These are phyloP conservation scores for Furnarius figulus DNA, from an alignment of 2,113 vertebrate genomes.

Conservation along the genomic window DNA sequence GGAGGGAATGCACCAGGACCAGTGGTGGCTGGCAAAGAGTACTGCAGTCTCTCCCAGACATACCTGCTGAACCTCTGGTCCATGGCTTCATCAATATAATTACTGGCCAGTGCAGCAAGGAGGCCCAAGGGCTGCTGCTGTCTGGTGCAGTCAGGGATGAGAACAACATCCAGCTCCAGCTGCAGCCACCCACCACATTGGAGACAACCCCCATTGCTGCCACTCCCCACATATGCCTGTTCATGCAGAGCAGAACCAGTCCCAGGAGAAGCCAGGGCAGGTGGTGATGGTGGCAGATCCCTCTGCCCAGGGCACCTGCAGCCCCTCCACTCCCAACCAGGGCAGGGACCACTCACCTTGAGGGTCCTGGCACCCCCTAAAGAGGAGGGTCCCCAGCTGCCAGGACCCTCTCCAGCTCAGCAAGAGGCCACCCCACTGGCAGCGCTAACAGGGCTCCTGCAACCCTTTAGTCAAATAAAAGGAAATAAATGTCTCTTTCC, in stretches of 20 bases:
- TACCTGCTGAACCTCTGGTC: background rate
- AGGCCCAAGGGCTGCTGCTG: background rate
- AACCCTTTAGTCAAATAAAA: background rate
- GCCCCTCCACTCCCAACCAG: background rate
- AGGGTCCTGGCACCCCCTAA: fast-evolving
- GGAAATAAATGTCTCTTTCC: too few species aligned
- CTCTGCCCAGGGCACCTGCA: background rate
- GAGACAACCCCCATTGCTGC: too few species aligned
- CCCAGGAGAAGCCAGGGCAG: background rate
- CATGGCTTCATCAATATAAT: too few species aligned
- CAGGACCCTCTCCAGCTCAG: background rate
- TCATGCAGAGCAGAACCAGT: too few species aligned
- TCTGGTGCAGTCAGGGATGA: background rate
- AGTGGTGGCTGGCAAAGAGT: too few species aligned
- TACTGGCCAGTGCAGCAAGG: too few species aligned
- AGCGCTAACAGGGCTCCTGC: background rate
- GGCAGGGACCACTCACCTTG: background rate
- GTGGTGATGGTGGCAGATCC: fast-evolving
- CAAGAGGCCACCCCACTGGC: fast-evolving
- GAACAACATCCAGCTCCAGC: background rate
- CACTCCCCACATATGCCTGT: too few species aligned
- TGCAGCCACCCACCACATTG: background rate
- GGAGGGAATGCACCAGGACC: background rate
- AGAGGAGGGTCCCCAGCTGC: background rate
- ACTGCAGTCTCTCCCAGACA: fast-evolving